Percentiles rank a stretch among this genome's conserved stretches.
Conservation (phyloP, 1,140 invertebrate genomes). For the Penaeus vannamei region DNA sequence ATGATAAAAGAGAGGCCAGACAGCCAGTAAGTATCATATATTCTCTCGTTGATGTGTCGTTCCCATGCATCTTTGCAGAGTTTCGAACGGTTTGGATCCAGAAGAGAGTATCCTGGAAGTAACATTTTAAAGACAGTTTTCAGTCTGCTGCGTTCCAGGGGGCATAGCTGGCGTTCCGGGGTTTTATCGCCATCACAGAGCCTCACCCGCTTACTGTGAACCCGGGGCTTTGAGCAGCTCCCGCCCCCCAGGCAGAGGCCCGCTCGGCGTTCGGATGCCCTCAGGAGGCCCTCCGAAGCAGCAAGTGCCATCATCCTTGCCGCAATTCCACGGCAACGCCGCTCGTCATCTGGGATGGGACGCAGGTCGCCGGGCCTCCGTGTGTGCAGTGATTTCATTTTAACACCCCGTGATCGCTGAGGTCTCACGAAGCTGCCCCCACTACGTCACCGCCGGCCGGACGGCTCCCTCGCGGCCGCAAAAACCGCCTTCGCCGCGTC, state of each 20-base stretch:
- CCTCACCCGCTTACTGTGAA: constrained; percentile 17
- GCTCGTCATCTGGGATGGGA: background rate
- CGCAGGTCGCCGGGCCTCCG: background rate
- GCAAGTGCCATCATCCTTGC: background rate
- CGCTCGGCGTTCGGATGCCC: background rate
- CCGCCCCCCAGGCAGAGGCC: background rate
- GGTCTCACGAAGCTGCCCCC: constrained; percentile 38
- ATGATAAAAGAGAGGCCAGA: no score
- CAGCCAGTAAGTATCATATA: no score
- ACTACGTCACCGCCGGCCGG: constrained; percentile 25
- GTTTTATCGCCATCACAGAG: constrained; percentile 40
- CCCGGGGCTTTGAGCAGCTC: background rate
- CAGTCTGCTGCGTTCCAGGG: constrained; percentile 37
- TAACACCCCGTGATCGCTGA: constrained; percentile 35
- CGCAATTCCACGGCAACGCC: background rate
- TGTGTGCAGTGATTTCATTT: constrained; percentile 44
- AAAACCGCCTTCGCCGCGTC: no score
- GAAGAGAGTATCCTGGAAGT: constrained; percentile 43
- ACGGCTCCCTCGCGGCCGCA: background rate
- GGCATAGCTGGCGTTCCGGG: constrained; percentile 21
- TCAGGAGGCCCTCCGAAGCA: no score
- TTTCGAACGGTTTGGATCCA: background rate
- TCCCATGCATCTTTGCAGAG: background rate
- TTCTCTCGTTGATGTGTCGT: no score
- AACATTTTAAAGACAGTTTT: constrained; percentile 45